Base-by-base conservation (phyloP, 35 echinoderm and acorn worm species). In the Lytechinus pictus region DNA sequence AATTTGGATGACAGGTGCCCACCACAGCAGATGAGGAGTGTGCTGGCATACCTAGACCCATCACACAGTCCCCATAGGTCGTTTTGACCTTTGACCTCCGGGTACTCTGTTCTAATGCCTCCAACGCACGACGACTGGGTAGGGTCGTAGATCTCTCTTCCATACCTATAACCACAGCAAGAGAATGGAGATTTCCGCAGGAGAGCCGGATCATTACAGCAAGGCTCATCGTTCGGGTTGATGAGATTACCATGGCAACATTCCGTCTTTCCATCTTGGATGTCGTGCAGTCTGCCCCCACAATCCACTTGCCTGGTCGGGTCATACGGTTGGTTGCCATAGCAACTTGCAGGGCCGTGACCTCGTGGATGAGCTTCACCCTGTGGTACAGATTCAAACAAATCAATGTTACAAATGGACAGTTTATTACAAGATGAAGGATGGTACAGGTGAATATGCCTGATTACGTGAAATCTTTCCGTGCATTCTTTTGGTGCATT, bases 211-310 rank as follows among this genome's bases (percentile, higher is more conserved):
- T 28, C 27, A 19, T 21, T 28, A 19, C 92, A 93, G n/a, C 92
- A 93, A 54, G 13, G 92, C 53, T 93, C 10, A 16, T 21, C 92
- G 28, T 55, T 27, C 27, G 92, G 92, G 28, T 93, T 93, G 54
- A 93, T 53, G 13, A 57, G 92, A 5, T 57, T n/a, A 7, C 53
- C 21, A 27, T 6, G 6, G 52, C 92, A 93, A 57, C 92, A 93
- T 27, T 93, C 27, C 10, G 52, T 54, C 53, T 57, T 93, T 24
- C 92, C 92, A 28, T 93, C 92, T 12, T 33, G 28, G n/a, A 93
- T 93, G 92, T 54, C 54, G 9, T 93, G 92, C 27, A 93, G 53
- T 1, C 11, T 12, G 5, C 54, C 52, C 3, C 11, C 92, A 93
- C 92, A 93, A 6, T 19, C 28, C 14, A 93, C 52, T 10, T 93